Evolutionary conservation across 2,888 invertebrate genomes (phyloP).

Genomic region (Galeruca laticollis): DNA sequence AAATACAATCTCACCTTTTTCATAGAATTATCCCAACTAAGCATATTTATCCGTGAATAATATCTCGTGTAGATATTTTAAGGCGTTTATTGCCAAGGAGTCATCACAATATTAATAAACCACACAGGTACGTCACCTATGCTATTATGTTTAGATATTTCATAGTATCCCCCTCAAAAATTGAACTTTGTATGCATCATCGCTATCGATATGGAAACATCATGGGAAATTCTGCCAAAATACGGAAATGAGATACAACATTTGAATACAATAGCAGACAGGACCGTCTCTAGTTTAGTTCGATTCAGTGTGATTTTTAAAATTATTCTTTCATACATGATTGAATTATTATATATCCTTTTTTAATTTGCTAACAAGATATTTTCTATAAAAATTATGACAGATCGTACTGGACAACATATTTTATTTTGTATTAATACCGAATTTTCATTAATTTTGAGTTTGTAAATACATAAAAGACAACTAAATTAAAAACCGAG

Average conservation of each 20-base stretch:
- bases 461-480: too few species aligned
- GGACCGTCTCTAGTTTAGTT: neutral
- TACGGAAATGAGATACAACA: constrained; percentile 21
- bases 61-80: neutral
- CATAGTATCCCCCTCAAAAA: neutral
- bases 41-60: neutral
- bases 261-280: constrained; percentile 26
- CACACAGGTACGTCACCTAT: constrained; percentile 9
- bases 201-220: constrained; percentile 10
- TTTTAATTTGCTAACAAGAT: too few species aligned
- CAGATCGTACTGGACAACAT: too few species aligned
- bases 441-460: too few species aligned
- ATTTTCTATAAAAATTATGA: too few species aligned
- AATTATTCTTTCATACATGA: neutral
- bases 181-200: neutral
- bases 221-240: constrained; percentile 24
- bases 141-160: neutral
- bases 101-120: neutral
- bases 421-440: too few species aligned
- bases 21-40: neutral
- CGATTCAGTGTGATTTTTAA: neutral
- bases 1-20: neutral
- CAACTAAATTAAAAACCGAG: too few species aligned
- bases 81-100: neutral
- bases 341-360: too few species aligned